phyloP scores from a whole-genome alignment of 2,113 vertebrate species.

The Sterrhoptilus dennistouni region DNA sequence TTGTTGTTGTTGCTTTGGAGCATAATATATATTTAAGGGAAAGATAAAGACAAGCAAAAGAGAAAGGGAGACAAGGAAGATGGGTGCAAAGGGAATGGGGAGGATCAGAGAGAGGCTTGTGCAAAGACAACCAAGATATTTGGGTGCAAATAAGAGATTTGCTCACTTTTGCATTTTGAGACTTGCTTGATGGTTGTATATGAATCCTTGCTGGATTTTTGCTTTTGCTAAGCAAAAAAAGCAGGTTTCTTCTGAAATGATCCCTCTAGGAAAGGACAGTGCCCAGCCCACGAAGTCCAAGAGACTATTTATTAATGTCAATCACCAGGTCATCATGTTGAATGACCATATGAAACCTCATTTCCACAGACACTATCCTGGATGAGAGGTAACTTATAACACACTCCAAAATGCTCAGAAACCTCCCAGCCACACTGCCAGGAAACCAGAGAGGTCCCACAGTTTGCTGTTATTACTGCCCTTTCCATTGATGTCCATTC shows the following conservation, averaged over 20 bases:
- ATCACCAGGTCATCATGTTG: neutral
- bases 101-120: neutral
- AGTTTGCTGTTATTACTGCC: neutral
- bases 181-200: neutral
- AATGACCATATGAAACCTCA: neutral
- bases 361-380: neutral
- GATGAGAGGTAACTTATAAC: neutral
- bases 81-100: neutral
- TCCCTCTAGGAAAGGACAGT: neutral
- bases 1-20: neutral
- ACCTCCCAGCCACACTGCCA: neutral
- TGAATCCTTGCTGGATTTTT: neutral
- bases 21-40: neutral
- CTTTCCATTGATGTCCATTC: neutral
- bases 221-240: neutral
- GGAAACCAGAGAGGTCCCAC: neutral
- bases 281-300: neutral
- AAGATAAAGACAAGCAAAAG: neutral
- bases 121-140: neutral
- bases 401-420: neutral
- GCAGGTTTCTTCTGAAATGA: neutral
- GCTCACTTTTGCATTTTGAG: neutral
- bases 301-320: neutral
- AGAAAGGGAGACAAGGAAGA: neutral
- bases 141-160: neutral